Evolutionary conservation across 2,113 vertebrate species (phyloP).

Genomic region (Patagioenas fasciata): DNA sequence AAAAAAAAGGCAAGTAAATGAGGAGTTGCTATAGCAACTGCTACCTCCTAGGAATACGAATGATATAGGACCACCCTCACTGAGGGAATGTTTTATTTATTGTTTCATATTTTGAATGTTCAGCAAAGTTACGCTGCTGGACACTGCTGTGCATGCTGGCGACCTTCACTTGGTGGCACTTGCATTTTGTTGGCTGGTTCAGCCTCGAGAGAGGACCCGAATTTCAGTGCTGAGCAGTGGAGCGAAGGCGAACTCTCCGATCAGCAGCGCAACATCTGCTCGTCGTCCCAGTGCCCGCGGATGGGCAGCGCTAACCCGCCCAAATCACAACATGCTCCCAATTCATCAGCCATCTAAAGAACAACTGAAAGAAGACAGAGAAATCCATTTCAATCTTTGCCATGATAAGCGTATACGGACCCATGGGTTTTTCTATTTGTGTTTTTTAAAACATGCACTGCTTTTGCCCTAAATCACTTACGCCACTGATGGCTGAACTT

Average conservation of each 20-base stretch:
- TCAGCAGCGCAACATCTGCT: slow-evolving; percentile 9
- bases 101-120: background rate
- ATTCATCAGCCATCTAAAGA: background rate
- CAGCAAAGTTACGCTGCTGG: slow-evolving; percentile 12
- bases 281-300: background rate
- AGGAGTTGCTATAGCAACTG: slow-evolving; percentile 61
- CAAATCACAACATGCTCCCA: background rate
- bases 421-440: rapidly evolving
- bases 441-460: background rate
- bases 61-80: slow-evolving; percentile 7
- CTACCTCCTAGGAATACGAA: slow-evolving; percentile 36
- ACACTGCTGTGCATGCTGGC: background rate
- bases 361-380: background rate
- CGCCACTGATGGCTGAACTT: background rate
- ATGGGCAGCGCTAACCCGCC: slow-evolving; percentile 44
- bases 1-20: slow-evolving; percentile 14
- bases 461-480: background rate
- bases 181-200: background rate
- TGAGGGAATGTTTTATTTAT: slow-evolving; percentile 29
- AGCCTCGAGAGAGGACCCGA: background rate
- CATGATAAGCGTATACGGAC: background rate
- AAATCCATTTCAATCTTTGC: background rate
- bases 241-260: background rate
- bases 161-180: background rate
- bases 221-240: background rate